Conservation (phyloP, 2,888 invertebrate species). For the Glaucopsyche alexis region DNA sequence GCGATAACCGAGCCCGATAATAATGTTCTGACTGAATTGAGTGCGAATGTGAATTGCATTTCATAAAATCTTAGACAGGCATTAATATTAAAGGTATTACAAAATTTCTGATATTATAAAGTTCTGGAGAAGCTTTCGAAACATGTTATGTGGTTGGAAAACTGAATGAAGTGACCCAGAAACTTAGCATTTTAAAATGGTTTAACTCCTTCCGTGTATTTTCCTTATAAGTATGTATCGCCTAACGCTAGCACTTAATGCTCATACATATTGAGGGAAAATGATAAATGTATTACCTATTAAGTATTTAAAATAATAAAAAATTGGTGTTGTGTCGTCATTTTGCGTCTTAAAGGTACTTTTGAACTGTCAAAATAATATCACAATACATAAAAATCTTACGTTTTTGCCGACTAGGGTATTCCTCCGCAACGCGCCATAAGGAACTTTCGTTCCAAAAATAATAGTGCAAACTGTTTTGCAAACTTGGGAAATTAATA, state of each 20-base stretch:
- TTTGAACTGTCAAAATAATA: no score
- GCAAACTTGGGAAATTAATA: not conserved
- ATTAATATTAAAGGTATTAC: not conserved
- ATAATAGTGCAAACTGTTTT: not conserved
- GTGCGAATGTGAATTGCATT: not conserved
- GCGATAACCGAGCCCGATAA: not conserved
- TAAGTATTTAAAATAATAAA: not conserved
- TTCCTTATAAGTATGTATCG: constrained; percentile 7
- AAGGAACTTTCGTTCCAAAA: no score
- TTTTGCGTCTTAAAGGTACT: no score
- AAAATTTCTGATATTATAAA: not conserved
- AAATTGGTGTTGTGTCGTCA: no score
- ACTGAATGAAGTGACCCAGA: constrained; percentile 16
- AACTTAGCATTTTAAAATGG: constrained; percentile 27
- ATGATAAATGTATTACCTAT: not conserved
- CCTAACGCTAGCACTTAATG: constrained; percentile 2
- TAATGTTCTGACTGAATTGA: not conserved
- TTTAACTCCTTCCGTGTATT: constrained; percentile 8
- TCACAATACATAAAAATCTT: no score
- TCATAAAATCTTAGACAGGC: not conserved
- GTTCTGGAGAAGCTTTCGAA: constrained; percentile 15
- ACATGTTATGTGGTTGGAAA: not conserved
- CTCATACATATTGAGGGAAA: constrained; percentile 21
- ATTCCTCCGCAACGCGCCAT: no score
- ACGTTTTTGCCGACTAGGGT: no score